Conservation (phyloP, 2,888 invertebrate species). For the Ligdia adustata region DNA sequence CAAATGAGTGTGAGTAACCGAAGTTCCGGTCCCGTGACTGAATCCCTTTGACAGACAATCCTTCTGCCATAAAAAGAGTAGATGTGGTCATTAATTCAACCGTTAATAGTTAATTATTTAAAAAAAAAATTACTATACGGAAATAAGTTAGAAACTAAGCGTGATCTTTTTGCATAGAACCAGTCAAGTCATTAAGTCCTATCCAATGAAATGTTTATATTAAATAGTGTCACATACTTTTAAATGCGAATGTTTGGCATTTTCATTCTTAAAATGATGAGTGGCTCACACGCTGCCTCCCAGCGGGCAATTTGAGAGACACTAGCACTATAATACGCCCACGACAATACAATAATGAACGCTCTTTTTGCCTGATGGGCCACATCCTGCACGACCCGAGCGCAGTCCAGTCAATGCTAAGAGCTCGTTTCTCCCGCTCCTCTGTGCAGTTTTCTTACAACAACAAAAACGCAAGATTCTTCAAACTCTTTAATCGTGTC, state of each 20-base stretch:
- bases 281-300: constrained; percentile 52
- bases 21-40: constrained; percentile 74
- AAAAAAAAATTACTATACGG: too few relatives aligned
- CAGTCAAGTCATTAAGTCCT: too few relatives aligned
- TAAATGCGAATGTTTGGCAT: constrained; percentile 5
- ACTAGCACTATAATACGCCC: constrained; percentile 75
- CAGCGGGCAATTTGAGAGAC: constrained; percentile 66
- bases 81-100: constrained; percentile 2
- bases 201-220: too few relatives aligned
- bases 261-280: constrained; percentile 41
- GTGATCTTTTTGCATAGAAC: too few relatives aligned
- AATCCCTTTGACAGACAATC: constrained; percentile 51
- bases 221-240: background rate
- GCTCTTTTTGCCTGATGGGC: constrained; percentile 77
- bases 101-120: too few relatives aligned
- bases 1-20: constrained; percentile 74
- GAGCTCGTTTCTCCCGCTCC: constrained; percentile 61
- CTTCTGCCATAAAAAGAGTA: constrained; percentile 35
- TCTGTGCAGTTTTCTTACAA: constrained; percentile 42
- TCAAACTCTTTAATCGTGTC: constrained; percentile 45
- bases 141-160: too few relatives aligned
- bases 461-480: constrained; percentile 29
- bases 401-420: constrained; percentile 78
- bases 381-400: constrained; percentile 73
- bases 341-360: constrained; percentile 82